Base-by-base conservation (phyloP, 1,140 invertebrate species). In the Conus betulinus region DNA sequence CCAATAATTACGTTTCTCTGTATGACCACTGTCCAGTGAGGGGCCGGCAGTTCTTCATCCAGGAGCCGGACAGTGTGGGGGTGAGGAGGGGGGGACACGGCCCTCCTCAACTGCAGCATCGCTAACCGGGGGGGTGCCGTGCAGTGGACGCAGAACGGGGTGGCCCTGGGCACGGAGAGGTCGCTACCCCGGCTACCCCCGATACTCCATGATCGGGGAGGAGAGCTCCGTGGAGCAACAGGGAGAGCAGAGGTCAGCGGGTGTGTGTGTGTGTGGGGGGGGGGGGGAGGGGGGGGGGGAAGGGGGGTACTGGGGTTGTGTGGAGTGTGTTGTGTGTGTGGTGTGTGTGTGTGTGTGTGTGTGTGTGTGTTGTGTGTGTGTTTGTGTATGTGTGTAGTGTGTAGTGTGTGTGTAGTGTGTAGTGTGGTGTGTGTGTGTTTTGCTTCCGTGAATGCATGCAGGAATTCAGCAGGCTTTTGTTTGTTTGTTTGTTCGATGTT, bases 131-230 rank as follows among this genome's bases (percentile, higher is more conserved):
- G 96, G 51, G 98, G 98, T 23, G 96, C 96, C 90, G 98, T 98
- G 88, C 98, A 99, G 94, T 99, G 98, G 98, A 97, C 97, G 84
- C 98, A 99, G 95, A n/a, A 99, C 95, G 98, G 98, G 89, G 98
- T 98, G 94, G 98, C 97, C 52, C 96, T 98, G 91, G 85, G 98
- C 0, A 97, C 97, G 1, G 97, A 98, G 92, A 96, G 98, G 85
- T 97, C 98, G 92, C 96, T 99, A 67, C 97, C n/a, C n/a, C 39
- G 98, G 98, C 51, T 99, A 97, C 95, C 97, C 98, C 71, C 96
- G 98, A 78, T 99, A 99, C 95, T 96, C 97, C 82, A 99, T 99
- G 98, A 97, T 98, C 88, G 98, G 98, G 53, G 98, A 97, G 92
- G 98, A 98, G 94, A 74, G 81, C 25, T 76, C 76, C 5, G 81